These are phyloP conservation scores for Protaetia brevitarsis DNA, from an alignment of 1,140 invertebrate species.

Conservation along the genomic window DNA sequence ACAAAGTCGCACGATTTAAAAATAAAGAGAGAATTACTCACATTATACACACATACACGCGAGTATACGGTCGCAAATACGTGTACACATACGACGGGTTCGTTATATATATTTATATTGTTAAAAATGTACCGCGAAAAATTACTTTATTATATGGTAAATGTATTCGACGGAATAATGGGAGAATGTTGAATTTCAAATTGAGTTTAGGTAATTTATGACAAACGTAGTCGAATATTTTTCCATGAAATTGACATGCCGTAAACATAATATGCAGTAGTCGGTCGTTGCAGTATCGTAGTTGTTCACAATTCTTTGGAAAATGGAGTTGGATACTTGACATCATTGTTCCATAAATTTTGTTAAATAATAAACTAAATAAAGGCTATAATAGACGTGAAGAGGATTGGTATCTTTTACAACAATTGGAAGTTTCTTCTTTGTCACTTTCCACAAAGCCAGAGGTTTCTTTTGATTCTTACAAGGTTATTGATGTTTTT, in stretches of 20 bases:
- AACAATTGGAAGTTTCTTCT: no score
- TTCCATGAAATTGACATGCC: neutral
- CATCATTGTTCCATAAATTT: no score
- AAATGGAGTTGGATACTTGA: no score
- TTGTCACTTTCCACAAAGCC: no score
- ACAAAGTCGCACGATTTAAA: conserved; percentile 33
- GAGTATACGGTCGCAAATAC: neutral
- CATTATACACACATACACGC: conserved; percentile 22
- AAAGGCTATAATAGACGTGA: no score
- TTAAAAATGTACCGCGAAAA: conserved; percentile 28
- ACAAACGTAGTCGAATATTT: conserved; percentile 3
- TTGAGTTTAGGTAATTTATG: conserved; percentile 14
- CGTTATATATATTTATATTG: conserved; percentile 20
- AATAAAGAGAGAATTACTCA: conserved; percentile 32
- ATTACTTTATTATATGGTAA: conserved; percentile 30
- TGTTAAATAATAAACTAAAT: no score
- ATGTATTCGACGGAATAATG: conserved; percentile 15
- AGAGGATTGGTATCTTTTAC: no score
- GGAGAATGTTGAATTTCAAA: conserved; percentile 14
- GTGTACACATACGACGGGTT: neutral
- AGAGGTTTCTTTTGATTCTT: no score
- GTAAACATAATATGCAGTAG: neutral
- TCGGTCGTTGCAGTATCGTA: no score
- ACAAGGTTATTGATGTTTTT: no score
- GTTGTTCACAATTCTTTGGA: no score